Evolutionary conservation across 2,797 vertebrate species (phyloP).

Genomic region (Nasua narica): DNA sequence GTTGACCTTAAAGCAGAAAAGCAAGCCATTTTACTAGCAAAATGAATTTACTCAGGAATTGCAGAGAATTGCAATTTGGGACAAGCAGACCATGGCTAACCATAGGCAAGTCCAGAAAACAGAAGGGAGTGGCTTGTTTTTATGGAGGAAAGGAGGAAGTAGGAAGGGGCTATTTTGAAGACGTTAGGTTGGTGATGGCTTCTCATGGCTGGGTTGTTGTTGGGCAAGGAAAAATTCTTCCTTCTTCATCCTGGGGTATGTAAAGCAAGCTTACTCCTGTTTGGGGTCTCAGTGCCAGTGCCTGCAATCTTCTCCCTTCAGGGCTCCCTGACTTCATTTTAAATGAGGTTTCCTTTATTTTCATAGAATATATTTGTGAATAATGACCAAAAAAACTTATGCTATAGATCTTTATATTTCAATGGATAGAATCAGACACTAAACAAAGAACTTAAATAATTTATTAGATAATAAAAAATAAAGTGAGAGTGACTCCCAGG

Average conservation of each 20-base stretch:
- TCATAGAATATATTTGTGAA: background rate
- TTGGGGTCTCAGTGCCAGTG: background rate
- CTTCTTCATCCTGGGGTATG: background rate
- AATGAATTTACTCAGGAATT: background rate
- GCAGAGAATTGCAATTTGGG: background rate
- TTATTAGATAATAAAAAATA: background rate
- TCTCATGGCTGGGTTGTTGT: background rate
- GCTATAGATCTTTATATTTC: background rate
- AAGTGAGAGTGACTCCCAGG: background rate
- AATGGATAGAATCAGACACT: background rate
- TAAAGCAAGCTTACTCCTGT: background rate
- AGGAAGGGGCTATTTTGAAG: background rate
- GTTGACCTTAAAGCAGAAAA: background rate
- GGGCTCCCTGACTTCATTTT: background rate
- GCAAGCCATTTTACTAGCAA: background rate
- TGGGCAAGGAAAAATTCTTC: background rate
- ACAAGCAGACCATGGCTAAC: background rate
- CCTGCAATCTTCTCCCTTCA: background rate
- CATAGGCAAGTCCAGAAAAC: background rate
- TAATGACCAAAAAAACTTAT: background rate
- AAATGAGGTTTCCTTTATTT: background rate
- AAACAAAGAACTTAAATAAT: background rate
- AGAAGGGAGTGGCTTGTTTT: background rate
- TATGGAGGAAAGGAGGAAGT: background rate
- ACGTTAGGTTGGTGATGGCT: background rate